Evolutionary conservation across 2,113 vertebrate species (phyloP).

Genomic region (Aramus guarauna): DNA sequence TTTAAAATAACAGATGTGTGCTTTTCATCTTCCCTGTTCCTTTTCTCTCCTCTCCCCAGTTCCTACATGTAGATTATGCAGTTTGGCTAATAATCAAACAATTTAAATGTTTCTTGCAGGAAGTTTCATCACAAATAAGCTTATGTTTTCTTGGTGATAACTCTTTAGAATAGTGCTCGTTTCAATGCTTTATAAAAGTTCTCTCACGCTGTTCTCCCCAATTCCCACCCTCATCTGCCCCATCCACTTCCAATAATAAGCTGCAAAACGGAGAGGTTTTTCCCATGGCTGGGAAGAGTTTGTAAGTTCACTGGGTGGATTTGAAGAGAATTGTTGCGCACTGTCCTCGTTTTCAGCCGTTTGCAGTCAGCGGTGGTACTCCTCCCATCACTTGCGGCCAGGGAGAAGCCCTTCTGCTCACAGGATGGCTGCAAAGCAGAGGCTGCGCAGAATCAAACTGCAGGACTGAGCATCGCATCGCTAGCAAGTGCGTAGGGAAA

Average conservation of each 20-base stretch:
- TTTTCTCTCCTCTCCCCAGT: background rate
- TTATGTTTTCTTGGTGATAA: background rate
- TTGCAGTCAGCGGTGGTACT: background rate
- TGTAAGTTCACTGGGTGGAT: background rate
- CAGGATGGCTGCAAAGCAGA: background rate
- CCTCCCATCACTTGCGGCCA: background rate
- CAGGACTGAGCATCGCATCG: background rate
- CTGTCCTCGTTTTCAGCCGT: accelerated
- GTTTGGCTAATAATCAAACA: background rate
- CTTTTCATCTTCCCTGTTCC: background rate
- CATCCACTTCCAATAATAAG: background rate
- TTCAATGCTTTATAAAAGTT: background rate
- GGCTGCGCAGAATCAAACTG: background rate
- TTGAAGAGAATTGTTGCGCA: background rate
- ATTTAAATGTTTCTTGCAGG: background rate
- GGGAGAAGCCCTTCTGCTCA: background rate
- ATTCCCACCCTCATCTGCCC: background rate
- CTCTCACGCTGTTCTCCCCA: background rate
- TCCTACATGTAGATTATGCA: background rate
- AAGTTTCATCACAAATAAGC: background rate
- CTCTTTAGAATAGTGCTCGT: background rate
- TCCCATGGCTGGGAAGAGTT: background rate
- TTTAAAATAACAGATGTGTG: background rate
- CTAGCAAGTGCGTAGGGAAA: background rate
- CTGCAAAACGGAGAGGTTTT: background rate